A percentile compares a stretch with the other conserved stretches of the same genome.
phyloP scores from a whole-genome alignment of 1,140 invertebrate species.

The Tetraneura akinire region DNA sequence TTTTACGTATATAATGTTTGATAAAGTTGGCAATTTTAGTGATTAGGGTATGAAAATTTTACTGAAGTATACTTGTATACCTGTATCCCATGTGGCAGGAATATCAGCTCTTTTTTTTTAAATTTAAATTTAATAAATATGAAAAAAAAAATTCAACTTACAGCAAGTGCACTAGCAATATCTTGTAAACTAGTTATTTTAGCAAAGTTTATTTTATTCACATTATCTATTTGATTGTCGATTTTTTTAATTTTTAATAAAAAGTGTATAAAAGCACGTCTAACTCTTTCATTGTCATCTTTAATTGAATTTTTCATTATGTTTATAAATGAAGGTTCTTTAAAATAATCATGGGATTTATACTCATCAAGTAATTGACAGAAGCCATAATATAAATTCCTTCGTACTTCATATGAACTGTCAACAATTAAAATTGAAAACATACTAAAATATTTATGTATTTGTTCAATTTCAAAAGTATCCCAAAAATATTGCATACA shows the following conservation, averaged over 20 bases:
- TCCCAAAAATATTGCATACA: slow-evolving; percentile 46
- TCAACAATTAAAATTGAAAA: slow-evolving; percentile 31
- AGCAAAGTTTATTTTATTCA: slow-evolving; percentile 25
- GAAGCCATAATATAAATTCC: slow-evolving; percentile 15
- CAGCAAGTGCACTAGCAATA: slow-evolving; percentile 40
- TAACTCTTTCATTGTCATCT: slow-evolving; percentile 45
- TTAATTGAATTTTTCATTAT: slow-evolving; percentile 21
- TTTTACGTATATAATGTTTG: too few relatives aligned
- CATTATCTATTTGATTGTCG: background rate
- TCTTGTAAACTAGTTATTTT: slow-evolving; percentile 23
- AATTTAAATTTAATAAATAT: background rate
- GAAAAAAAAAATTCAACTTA: too few relatives aligned
- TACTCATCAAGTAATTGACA: slow-evolving; percentile 25
- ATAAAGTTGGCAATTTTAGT: too few relatives aligned
- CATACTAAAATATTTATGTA: slow-evolving; percentile 13
- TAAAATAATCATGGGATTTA: slow-evolving; percentile 27
- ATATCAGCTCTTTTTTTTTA: too few relatives aligned
- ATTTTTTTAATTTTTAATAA: slow-evolving; percentile 34
- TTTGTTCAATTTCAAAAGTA: slow-evolving; percentile 25
- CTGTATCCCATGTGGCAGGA: too few relatives aligned
- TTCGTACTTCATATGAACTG: slow-evolving; percentile 36
- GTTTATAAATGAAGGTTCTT: background rate
- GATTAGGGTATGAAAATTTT: too few relatives aligned
- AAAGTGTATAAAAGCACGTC: slow-evolving; percentile 39
- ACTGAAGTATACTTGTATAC: too few relatives aligned